These are phyloP conservation scores for Channallabes apus DNA, from an alignment of 2,797 vertebrate species.

Conservation along the genomic window DNA sequence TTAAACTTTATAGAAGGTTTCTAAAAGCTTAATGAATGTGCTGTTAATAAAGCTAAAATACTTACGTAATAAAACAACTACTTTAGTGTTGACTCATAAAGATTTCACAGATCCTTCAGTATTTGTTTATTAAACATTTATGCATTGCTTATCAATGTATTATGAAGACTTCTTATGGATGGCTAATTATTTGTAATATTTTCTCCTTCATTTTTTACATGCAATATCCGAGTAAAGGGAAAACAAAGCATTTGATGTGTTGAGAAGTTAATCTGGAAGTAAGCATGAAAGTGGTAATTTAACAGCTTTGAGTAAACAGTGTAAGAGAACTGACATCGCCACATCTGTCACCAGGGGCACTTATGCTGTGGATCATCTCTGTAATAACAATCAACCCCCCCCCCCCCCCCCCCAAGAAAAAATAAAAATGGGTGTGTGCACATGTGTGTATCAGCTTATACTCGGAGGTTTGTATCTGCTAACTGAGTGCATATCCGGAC, in stretches of 20 bases:
- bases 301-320: constrained; percentile 25
- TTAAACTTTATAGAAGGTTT: background rate
- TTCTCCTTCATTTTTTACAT: background rate
- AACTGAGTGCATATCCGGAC: constrained; percentile 1
- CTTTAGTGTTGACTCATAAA: background rate
- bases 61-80: background rate
- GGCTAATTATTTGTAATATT: background rate
- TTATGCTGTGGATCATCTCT: constrained; percentile 20
- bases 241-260: background rate
- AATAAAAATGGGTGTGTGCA: too few species aligned
- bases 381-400: too few species aligned
- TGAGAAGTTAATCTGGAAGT: constrained; percentile 5
- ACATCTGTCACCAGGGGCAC: constrained; percentile 41
- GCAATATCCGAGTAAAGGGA: background rate
- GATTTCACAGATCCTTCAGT: background rate
- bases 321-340: constrained; percentile 29
- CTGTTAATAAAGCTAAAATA: background rate
- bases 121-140: background rate
- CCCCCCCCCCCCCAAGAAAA: too few species aligned
- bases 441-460: background rate
- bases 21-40: background rate
- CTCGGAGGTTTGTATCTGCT: background rate
- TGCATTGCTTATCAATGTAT: background rate
- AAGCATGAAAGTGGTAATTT: background rate
- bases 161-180: background rate